phyloP scores from a whole-genome alignment of 2,113 vertebrate genomes.

The Silurus glanis region DNA sequence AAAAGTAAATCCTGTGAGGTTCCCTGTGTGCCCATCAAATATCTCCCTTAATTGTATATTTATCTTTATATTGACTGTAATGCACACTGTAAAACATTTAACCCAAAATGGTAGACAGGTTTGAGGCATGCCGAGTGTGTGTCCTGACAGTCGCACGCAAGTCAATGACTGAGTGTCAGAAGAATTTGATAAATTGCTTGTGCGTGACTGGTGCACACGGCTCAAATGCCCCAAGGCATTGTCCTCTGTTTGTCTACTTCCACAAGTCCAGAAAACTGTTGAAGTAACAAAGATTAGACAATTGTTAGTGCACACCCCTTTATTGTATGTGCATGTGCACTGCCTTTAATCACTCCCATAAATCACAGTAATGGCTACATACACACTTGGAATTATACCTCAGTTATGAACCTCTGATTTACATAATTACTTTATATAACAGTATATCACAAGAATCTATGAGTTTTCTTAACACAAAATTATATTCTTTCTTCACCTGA shows the following conservation, averaged over 20 bases:
- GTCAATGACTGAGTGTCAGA: constrained; percentile 20
- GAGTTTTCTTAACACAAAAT: not conserved
- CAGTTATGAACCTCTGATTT: not conserved
- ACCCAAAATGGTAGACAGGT: constrained; percentile 4
- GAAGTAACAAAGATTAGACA: constrained; percentile 59
- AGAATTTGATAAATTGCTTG: constrained; percentile 66
- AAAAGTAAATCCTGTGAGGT: not conserved
- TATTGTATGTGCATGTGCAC: constrained; percentile 30
- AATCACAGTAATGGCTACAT: constrained; percentile 59
- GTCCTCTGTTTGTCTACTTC: constrained; percentile 52
- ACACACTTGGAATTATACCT: constrained; percentile 9
- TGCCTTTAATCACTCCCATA: constrained; percentile 55
- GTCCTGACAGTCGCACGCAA: constrained; percentile 42
- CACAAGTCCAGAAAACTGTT: constrained; percentile 57
- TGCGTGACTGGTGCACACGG: constrained; percentile 67
- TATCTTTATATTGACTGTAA: not conserved
- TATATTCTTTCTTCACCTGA: not conserved
- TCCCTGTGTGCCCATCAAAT: not conserved
- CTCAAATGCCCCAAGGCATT: constrained; percentile 58
- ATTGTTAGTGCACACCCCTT: constrained; percentile 47
- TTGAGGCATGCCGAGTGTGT: constrained; percentile 22
- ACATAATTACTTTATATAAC: not conserved
- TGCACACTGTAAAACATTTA: not conserved
- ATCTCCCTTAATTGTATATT: not conserved
- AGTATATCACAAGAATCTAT: not conserved